A percentile compares a stretch with the other conserved stretches of the same genome.
These are phyloP conservation scores for Xenentodon cancila DNA, from an alignment of 2,797 vertebrate species.

Conservation along the genomic window DNA sequence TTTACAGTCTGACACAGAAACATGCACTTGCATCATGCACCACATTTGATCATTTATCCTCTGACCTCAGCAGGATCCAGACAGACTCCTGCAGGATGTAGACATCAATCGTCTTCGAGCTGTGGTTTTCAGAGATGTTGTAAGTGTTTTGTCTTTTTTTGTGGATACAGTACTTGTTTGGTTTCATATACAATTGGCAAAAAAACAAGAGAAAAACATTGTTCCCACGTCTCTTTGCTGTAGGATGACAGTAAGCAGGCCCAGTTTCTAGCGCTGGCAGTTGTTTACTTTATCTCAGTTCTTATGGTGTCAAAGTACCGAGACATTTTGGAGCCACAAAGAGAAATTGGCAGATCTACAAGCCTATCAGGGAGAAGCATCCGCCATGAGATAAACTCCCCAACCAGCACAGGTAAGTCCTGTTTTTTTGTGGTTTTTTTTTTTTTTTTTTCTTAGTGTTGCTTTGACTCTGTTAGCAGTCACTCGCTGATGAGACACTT, in stretches of 20 bases:
- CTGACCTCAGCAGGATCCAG: constrained; percentile 89
- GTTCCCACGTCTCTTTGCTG: constrained; percentile 35
- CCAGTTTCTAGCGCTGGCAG: constrained; percentile 96
- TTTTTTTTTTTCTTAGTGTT: too few species aligned
- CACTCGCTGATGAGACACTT: constrained; percentile 61
- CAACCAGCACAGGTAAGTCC: constrained; percentile 95
- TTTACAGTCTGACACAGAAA: constrained; percentile 8
- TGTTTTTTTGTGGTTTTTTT: constrained; percentile 11
- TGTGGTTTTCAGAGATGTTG: constrained; percentile 98
- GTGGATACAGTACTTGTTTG: constrained; percentile 11
- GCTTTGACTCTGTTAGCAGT: constrained; percentile 19
- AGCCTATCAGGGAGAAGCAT: constrained; percentile 95
- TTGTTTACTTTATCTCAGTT: constrained; percentile 99
- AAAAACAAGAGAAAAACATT: neutral
- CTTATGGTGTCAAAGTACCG: constrained; percentile 99
- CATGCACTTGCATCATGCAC: constrained; percentile 27
- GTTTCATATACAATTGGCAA: constrained; percentile 69
- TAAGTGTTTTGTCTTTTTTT: constrained; percentile 66
- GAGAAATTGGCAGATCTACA: constrained; percentile 94
- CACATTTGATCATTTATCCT: constrained; percentile 50
- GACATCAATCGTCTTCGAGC: constrained; percentile 98
- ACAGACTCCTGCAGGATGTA: constrained; percentile 97
- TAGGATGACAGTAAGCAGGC: constrained; percentile 99
- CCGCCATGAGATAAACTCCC: constrained; percentile 99
- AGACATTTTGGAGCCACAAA: constrained; percentile 96